A percentile compares a stretch with the other conserved stretches of the same genome.
Conservation (phyloP, 1,140 invertebrate genomes). For the Pemphigus obesinymphae region DNA sequence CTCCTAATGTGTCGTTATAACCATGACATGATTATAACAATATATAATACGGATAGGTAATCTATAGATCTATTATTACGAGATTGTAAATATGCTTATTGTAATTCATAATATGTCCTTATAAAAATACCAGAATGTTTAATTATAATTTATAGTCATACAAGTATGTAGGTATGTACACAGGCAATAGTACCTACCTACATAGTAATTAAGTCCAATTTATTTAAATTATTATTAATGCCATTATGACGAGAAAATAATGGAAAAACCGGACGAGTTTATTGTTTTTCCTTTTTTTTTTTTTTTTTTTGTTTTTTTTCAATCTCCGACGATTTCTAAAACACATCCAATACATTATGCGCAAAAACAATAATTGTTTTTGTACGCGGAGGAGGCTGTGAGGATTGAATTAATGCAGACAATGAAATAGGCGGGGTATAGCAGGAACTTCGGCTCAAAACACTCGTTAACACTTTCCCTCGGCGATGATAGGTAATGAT, state of each 20-base stretch:
- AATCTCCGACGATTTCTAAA: constrained; percentile 35
- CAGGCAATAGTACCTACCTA: too few relatives aligned
- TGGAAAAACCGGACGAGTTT: not conserved
- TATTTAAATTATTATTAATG: not conserved
- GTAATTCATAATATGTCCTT: too few relatives aligned
- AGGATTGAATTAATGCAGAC: constrained; percentile 3
- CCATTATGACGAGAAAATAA: not conserved
- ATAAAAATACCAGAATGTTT: too few relatives aligned
- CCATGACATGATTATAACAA: too few relatives aligned
- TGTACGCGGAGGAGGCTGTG: not conserved
- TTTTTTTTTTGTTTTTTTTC: not conserved
- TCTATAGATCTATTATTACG: too few relatives aligned
- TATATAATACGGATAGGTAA: too few relatives aligned
- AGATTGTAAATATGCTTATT: too few relatives aligned
- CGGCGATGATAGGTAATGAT: constrained; percentile 25
- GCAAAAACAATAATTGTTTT: constrained; percentile 29
- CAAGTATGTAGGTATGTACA: too few relatives aligned
- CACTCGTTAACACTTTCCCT: constrained; percentile 39
- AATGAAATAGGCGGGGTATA: constrained; percentile 6
- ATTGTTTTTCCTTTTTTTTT: constrained; percentile 20
- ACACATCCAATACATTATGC: not conserved
- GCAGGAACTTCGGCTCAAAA: constrained; percentile 40
- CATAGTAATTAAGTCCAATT: too few relatives aligned
- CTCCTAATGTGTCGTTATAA: too few relatives aligned
- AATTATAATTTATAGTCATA: too few relatives aligned